Evolutionary conservation across 2,113 vertebrate species (phyloP).

Genomic region (Nothoprocta pentlandii): DNA sequence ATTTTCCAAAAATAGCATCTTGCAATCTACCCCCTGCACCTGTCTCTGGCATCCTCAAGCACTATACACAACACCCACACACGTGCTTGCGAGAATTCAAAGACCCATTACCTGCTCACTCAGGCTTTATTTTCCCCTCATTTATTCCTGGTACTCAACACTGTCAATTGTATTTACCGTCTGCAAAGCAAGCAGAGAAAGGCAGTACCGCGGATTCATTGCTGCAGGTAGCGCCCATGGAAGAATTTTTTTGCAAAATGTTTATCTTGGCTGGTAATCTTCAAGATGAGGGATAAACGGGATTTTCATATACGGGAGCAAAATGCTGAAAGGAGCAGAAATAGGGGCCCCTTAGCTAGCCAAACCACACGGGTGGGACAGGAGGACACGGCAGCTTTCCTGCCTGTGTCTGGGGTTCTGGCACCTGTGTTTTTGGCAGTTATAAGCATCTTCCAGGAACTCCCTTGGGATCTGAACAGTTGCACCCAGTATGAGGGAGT

Average conservation of each 20-base stretch:
- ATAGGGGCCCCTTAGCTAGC: background rate
- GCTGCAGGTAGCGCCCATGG: background rate
- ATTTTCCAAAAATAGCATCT: slow-evolving; percentile 66
- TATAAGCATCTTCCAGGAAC: background rate
- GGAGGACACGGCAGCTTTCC: background rate
- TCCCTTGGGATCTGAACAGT: background rate
- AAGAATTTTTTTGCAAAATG: background rate
- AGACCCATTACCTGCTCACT: slow-evolving; percentile 38
- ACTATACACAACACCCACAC: slow-evolving; percentile 53
- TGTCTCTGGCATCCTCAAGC: background rate
- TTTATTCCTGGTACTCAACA: background rate
- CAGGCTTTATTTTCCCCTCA: background rate
- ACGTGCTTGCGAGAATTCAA: background rate
- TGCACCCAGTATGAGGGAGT: background rate
- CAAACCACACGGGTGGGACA: background rate
- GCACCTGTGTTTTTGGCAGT: background rate
- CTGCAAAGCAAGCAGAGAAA: slow-evolving; percentile 36
- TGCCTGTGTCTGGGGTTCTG: background rate
- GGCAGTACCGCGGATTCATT: background rate
- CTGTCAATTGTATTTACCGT: slow-evolving; percentile 9
- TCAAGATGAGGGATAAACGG: background rate
- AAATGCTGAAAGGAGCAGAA: slow-evolving; percentile 3
- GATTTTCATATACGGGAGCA: slow-evolving; percentile 29
- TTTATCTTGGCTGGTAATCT: slow-evolving; percentile 19
- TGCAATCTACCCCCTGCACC: slow-evolving; percentile 31